phyloP scores from a whole-genome alignment of 2,888 invertebrate species.

The Andricus curvator region DNA sequence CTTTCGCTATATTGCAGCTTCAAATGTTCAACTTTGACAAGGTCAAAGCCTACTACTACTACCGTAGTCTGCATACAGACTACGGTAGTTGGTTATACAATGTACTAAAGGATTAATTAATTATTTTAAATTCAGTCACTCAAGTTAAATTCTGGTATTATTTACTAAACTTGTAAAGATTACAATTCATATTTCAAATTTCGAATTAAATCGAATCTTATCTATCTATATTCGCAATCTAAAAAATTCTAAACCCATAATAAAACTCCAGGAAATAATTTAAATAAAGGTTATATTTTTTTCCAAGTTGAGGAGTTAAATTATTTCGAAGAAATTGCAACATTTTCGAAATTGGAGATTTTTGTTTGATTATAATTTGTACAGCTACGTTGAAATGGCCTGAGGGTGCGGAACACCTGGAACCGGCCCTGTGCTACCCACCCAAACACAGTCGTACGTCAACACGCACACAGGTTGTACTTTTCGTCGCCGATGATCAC shows the following conservation, averaged over 20 bases:
- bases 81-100: too few relatives aligned
- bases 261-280: neutral
- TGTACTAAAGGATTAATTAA: neutral
- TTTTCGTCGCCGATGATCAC: slow-evolving; percentile 40
- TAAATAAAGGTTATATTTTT: neutral
- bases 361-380: neutral
- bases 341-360: neutral
- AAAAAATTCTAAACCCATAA: too few relatives aligned
- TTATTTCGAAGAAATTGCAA: neutral
- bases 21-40: too few relatives aligned
- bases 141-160: neutral
- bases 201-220: neutral
- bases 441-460: slow-evolving; percentile 10
- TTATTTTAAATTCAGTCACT: neutral
- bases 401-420: slow-evolving; percentile 5
- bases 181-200: neutral
- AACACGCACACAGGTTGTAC: slow-evolving; percentile 18
- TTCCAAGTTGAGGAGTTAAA: too few relatives aligned
- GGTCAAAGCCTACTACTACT: too few relatives aligned
- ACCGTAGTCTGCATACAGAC: too few relatives aligned
- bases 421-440: slow-evolving; percentile 27
- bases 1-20: too few relatives aligned
- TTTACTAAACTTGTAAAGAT: neutral
- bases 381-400: neutral
- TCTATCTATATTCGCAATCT: too few relatives aligned